Percentiles rank a stretch among this genome's conserved stretches.
Conservation (phyloP, 2,797 vertebrate genomes). For the Mallotus villosus region DNA sequence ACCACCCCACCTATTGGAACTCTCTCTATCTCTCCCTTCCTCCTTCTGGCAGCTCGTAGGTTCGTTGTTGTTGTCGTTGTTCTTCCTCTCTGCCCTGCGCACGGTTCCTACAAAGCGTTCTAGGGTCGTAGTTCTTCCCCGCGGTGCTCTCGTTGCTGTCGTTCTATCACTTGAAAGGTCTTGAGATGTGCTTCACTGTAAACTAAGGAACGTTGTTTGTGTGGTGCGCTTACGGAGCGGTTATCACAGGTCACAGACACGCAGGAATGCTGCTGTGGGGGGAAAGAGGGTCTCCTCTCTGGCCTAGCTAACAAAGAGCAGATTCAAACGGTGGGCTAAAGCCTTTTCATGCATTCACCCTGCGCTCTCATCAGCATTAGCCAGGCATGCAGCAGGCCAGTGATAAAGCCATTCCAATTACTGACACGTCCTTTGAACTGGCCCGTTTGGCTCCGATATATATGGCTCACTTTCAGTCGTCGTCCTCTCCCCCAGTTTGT, state of each 20-base stretch:
- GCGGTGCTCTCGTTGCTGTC: not conserved
- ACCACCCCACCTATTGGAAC: not conserved
- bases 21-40: too few relatives aligned
- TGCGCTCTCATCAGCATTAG: constrained; percentile 72
- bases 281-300: constrained; percentile 66
- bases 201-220: not conserved
- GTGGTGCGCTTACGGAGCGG: constrained; percentile 40
- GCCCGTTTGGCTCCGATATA: constrained; percentile 37
- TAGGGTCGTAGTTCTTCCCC: not conserved
- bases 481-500: not conserved
- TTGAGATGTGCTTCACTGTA: not conserved
- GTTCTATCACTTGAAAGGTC: not conserved
- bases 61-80: not conserved
- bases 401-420: constrained; percentile 76
- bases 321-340: constrained; percentile 74
- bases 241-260: constrained; percentile 65
- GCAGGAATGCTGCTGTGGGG: constrained; percentile 79
- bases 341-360: constrained; percentile 73
- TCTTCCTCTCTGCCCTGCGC: not conserved
- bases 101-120: not conserved
- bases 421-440: constrained; percentile 60
- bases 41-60: not conserved
- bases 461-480: constrained; percentile 58
- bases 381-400: constrained; percentile 58
- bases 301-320: constrained; percentile 75